phyloP scores from a whole-genome alignment of 1,140 invertebrate species.

The Drosophila ogumai region DNA sequence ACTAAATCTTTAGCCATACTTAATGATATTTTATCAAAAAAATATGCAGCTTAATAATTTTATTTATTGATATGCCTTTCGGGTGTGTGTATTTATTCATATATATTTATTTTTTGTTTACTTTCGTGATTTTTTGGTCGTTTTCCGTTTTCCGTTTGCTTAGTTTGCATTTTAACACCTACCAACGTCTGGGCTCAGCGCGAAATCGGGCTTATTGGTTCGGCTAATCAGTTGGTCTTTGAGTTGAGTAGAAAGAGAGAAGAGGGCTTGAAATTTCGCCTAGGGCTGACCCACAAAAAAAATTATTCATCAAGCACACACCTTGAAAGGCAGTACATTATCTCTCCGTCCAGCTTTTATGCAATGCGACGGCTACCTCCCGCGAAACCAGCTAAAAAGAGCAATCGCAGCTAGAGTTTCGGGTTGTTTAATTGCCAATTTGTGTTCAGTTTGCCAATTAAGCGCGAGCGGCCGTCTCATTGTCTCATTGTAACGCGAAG shows the following conservation, averaged over 20 bases:
- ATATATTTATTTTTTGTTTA: slow-evolving; percentile 29
- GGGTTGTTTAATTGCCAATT: slow-evolving; percentile 62
- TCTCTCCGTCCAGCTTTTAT: slow-evolving; percentile 21
- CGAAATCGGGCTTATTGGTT: slow-evolving; percentile 8
- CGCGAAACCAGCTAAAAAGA: slow-evolving; percentile 16
- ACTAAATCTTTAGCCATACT: slow-evolving; percentile 18
- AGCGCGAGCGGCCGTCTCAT: slow-evolving; percentile 47
- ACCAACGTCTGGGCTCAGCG: slow-evolving; percentile 25
- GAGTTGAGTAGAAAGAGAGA: not conserved
- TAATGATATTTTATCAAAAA: slow-evolving; percentile 56
- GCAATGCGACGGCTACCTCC: slow-evolving; percentile 10
- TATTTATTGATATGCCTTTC: slow-evolving; percentile 18
- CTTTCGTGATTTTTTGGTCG: slow-evolving; percentile 28
- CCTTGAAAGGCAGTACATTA: slow-evolving; percentile 28
- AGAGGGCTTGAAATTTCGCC: slow-evolving; percentile 23
- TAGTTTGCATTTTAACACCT: slow-evolving; percentile 73
- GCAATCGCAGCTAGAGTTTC: slow-evolving; percentile 48
- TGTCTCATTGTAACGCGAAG: slow-evolving; percentile 60
- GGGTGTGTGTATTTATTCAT: slow-evolving; percentile 4
- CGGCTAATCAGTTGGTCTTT: not conserved
- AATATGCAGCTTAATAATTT: slow-evolving; percentile 44
- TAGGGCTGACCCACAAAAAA: not conserved
- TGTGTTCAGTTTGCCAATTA: slow-evolving; percentile 64
- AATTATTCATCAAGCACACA: slow-evolving; percentile 40
- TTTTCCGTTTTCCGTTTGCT: slow-evolving; percentile 58